Evolutionary conservation across 2,113 vertebrate genomes (phyloP).

Genomic region (Brachypteracias leptosomus): DNA sequence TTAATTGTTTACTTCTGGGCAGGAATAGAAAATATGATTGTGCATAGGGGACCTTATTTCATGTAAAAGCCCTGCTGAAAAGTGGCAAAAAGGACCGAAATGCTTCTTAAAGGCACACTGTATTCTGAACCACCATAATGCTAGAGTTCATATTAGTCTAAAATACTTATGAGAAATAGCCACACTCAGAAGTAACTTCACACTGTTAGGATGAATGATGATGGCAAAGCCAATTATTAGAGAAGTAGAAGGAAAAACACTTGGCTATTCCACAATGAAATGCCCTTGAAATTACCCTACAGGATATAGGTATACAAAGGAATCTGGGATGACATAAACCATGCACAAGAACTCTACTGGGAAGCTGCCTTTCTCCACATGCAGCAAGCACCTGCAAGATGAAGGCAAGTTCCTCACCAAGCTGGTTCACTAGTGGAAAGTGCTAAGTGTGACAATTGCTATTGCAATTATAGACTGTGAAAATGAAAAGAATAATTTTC

Average conservation of each 20-base stretch:
- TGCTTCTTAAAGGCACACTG: neutral
- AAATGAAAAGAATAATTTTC: neutral
- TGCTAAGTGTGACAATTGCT: neutral
- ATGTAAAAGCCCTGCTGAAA: neutral
- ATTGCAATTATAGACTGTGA: neutral
- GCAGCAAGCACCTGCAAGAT: neutral
- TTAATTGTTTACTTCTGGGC: neutral
- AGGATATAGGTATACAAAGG: neutral
- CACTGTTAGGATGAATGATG: neutral
- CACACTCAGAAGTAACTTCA: neutral
- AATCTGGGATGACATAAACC: neutral
- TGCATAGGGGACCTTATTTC: neutral
- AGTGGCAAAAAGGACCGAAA: neutral
- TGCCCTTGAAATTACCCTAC: neutral
- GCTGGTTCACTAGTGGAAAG: neutral
- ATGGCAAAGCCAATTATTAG: neutral
- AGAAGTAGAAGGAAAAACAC: neutral
- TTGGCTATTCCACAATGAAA: neutral
- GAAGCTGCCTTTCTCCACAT: neutral
- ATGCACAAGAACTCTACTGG: neutral
- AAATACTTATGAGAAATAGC: neutral
- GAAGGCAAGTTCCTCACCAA: neutral
- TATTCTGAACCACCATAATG: neutral
- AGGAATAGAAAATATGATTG: neutral
- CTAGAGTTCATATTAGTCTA: neutral